Evolutionary conservation across 1,140 invertebrate species (phyloP).

Genomic region (Asbolus verrucosus): DNA sequence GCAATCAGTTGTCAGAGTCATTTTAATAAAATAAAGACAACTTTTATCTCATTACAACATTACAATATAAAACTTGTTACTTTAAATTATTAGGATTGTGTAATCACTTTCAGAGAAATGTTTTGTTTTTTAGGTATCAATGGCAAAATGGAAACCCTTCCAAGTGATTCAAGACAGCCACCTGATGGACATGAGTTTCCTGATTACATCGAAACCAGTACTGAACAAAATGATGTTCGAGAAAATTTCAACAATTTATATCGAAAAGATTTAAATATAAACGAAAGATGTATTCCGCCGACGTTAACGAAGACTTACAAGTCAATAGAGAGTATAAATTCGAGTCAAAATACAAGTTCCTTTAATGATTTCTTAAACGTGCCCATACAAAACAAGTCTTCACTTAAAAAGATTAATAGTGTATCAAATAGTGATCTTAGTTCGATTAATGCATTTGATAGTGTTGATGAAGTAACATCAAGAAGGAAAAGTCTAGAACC

Average conservation of each 20-base stretch:
- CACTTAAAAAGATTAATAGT: conserved; percentile 47
- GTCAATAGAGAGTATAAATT: conserved; percentile 30
- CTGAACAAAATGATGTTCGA: conserved; percentile 13
- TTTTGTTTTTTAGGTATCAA: conserved; percentile 52
- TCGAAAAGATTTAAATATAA: conserved; percentile 8
- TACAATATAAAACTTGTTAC: neutral
- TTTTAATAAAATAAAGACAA: conserved; percentile 3
- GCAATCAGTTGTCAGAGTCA: conserved; percentile 7
- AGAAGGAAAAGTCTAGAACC: conserved; percentile 28
- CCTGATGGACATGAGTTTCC: conserved; percentile 91
- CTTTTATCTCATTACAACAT: neutral
- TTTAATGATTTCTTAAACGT: conserved; percentile 35
- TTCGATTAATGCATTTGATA: conserved; percentile 40
- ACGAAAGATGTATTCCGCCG: neutral
- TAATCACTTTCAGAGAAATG: neutral
- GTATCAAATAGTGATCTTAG: conserved; percentile 56
- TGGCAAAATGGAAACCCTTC: conserved; percentile 59
- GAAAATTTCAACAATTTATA: conserved; percentile 30
- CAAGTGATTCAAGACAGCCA: conserved; percentile 75
- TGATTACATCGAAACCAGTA: conserved; percentile 74
- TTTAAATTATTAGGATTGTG: neutral
- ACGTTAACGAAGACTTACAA: neutral
- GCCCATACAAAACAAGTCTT: conserved; percentile 29
- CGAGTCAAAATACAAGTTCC: conserved; percentile 34
- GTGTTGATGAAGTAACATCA: conserved; percentile 47